Evolutionary conservation across 2,113 vertebrate species (phyloP).

Genomic region (Melanerpes aurifrons): DNA sequence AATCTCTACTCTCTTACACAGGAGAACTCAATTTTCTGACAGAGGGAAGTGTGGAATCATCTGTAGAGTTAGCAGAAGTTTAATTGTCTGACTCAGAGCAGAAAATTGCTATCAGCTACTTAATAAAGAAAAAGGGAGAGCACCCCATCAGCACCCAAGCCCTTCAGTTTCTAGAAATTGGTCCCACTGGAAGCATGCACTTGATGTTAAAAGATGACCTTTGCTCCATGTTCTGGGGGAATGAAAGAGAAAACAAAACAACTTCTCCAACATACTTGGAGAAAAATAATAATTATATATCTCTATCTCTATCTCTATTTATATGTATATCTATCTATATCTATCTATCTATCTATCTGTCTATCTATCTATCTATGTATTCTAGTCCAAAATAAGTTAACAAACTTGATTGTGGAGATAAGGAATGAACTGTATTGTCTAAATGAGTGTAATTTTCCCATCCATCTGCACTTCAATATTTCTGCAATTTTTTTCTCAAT

Average conservation of each 20-base stretch:
- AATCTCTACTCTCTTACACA: background rate
- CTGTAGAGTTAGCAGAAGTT: background rate
- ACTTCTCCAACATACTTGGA: background rate
- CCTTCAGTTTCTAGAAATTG: conserved; percentile 4
- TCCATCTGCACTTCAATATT: background rate
- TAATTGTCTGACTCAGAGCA: background rate
- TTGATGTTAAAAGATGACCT: background rate
- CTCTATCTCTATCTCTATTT: too few relatives aligned
- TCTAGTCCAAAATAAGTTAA: background rate
- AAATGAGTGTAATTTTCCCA: background rate
- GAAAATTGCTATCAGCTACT: background rate
- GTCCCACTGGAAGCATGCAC: conserved; percentile 9
- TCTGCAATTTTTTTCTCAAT: background rate
- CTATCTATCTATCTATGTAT: background rate
- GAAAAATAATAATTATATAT: too few relatives aligned
- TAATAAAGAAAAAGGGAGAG: background rate
- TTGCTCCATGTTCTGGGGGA: background rate
- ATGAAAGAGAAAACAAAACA: background rate
- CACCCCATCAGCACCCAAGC: background rate
- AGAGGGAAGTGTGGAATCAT: background rate
- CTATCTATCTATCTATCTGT: too few relatives aligned
- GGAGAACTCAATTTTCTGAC: conserved; percentile 18
- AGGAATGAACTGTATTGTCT: background rate
- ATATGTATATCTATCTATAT: too few relatives aligned
- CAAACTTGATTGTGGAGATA: background rate